Base-by-base conservation (phyloP, 1,140 invertebrate genomes). In the Trichoplusia ni region DNA sequence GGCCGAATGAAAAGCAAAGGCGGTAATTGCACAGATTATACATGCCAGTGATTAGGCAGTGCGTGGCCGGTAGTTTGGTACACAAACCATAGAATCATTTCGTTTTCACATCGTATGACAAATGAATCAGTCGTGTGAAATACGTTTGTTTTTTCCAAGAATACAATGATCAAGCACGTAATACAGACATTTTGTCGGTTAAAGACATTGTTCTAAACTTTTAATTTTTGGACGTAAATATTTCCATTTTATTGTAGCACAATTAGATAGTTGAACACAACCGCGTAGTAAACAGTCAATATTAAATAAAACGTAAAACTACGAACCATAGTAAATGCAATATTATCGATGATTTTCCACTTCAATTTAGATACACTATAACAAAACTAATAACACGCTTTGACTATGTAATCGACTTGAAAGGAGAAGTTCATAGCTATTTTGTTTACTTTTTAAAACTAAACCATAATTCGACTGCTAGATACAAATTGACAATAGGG, bases 11-110 rank as follows among this genome's bases (percentile, higher is more conserved):
- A 54, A 54, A 54, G 49, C 18, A 19, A 9, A 47, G 44, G 9
- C 44, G n/a, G 31, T 38, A 27, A 54, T 54, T 38, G 51, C 51
- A 27, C 8, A 16, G 21, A 54, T 38, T 54, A 38, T 29, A 31
- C 33, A n/a, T 42, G 44, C 29, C 44, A 27, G 11, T 47, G 7
- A 47, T 47, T 47, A 29, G 14, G 25, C 18, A 25, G 13, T 31
- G 7, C 23, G 23, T 47, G 44, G 44, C 25, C 9, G n/a, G 33
- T 25, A n/a, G 35, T 37, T 37, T 37, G n/a, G 33, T 7, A 27
- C 47, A 51, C 25, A 51, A 35, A 51, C 47, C 16, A 29, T 47
- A 29, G 23, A 47, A 44, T 44, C 19, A 23, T 44, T 23, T 44
- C n/a, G n/a, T 44, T 44, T 11, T 23, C 4, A 25, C 23, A 9